Evolutionary conservation across 1,140 invertebrate genomes (phyloP).

Genomic region (Drosophila willistoni): DNA sequence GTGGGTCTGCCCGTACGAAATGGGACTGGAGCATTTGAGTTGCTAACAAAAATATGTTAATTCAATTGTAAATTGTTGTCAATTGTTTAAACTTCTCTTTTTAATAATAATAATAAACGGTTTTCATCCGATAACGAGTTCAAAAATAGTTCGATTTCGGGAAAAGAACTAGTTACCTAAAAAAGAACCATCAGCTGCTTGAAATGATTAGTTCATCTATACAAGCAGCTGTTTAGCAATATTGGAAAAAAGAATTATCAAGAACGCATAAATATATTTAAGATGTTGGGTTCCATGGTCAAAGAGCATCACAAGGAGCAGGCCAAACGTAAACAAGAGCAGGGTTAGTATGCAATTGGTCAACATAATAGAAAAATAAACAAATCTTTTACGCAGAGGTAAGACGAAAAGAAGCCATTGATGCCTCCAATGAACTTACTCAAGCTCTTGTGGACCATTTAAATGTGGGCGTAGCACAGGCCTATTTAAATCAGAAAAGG

Average conservation of each 20-base stretch:
- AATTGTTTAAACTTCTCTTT: conserved; percentile 15
- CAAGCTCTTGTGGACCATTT: conserved; percentile 97
- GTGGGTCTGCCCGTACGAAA: conserved; percentile 91
- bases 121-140: background rate
- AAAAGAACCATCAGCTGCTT: too few relatives aligned
- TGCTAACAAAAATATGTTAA: conserved; percentile 74
- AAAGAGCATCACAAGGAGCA: conserved; percentile 94
- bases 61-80: conserved; percentile 5
- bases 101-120: conserved; percentile 18
- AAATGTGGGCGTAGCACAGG: conserved; percentile 98
- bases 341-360: conserved; percentile 86
- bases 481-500: conserved; percentile 98
- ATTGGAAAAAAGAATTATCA: conserved; percentile 28
- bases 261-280: background rate
- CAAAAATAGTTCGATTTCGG: background rate
- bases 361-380: background rate
- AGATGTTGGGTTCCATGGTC: conserved; percentile 93
- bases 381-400: conserved; percentile 43
- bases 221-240: conserved; percentile 32
- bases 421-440: conserved; percentile 95
- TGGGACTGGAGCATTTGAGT: conserved; percentile 93
- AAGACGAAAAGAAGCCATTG: conserved; percentile 95
- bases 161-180: background rate
- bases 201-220: conserved; percentile 22
- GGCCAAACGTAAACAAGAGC: conserved; percentile 89